Evolutionary conservation across 2,888 invertebrate genomes (phyloP), one percentile per base, ranked within the genome.

Genomic region (Ophraella communa): DNA sequence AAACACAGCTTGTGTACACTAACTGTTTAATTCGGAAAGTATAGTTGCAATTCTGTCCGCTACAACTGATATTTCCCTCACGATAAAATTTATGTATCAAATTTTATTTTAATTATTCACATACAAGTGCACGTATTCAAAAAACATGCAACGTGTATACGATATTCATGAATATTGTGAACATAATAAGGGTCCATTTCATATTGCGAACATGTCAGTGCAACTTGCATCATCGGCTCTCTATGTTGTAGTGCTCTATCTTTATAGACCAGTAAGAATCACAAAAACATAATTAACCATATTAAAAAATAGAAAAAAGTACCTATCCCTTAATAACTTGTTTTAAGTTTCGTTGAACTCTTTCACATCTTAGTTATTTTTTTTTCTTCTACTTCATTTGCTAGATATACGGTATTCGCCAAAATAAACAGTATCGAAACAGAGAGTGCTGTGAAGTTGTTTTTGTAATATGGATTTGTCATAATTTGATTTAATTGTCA

Each of bases 131-230:
- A 62, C 70, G 68, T 69, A 71, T 73, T 65, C 69, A 66, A 68
- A 70, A 73, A 71, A 72, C 74, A 73, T 68, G 72, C 71, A 71
- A 71, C 68, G 71, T 71, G 69, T 71, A 30, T 30, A n/a, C n/a
- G n/a, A n/a, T n/a, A 73, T 72, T 68, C 72, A 74, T 74, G 72
- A 74, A 74, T 74, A 70, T 67, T 66, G 66, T 65, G 64, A 71
- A 69, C 69, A 73, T 71, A 74, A 73, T 75, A 75, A 74, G 74
- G 69, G 74, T 66, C 69, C 72, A 69, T 72, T 74, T 74, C 73
- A 72, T n/a, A n/a, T 72, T 72, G 70, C 75, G 69, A 71, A 74
- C 72, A 73, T 69, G n/a, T n/a, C n/a, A 70, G 67, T 72, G 71
- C 71, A 71, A 65, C 68, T 62, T 72, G 71, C 71, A 71, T 65